Evolutionary conservation across 2,113 vertebrate genomes (phyloP), one percentile per base, ranked within the genome.

Genomic region (Gila orcuttii): DNA sequence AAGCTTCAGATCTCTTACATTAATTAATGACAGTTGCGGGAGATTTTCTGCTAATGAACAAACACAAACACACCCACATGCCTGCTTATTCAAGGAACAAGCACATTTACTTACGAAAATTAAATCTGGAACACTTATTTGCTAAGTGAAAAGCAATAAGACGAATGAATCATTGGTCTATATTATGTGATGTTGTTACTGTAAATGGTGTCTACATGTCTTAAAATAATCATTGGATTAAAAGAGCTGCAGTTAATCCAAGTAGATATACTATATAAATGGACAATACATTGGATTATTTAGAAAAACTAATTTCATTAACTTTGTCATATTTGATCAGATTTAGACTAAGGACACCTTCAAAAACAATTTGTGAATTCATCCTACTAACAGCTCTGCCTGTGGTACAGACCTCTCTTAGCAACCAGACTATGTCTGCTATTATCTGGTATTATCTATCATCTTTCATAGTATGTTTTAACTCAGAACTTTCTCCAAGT

Each of bases 101-200:
- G 25, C 36, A 25, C 36, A 80, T 66, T 69, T 31, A 82, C 60
- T 83, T 59, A 79, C 3, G n/a, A 74, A 80, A 83, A 86, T 86
- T 79, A 85, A 71, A 68, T 64, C 15, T 84, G 15, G 39, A 73
- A 79, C 47, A 52, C 36, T 76, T 85, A 68, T 81, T 69, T 87
- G 73, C 47, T 60, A 68, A 87, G 55, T 52, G 68, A 81, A 85
- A 62, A 59, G 64, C 25, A 33, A 47, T 33, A 64, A 86, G 71
- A 19, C 3, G 21, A 78, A 83, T 60, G 23, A 87, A 69, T 68
- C 11, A 45, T 17, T 57, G 52, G 23, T 83, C 79, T 39, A n/a
- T 83, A 68, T 21, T 13, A 52, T 50, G 28, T 77, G 25, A 55
- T 77, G 47, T 7, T 66, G 28, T 77, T 50, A 11, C 33, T 23